Base-by-base conservation (phyloP, 2,888 invertebrate species). In the Polydrusus pterygomalis region DNA sequence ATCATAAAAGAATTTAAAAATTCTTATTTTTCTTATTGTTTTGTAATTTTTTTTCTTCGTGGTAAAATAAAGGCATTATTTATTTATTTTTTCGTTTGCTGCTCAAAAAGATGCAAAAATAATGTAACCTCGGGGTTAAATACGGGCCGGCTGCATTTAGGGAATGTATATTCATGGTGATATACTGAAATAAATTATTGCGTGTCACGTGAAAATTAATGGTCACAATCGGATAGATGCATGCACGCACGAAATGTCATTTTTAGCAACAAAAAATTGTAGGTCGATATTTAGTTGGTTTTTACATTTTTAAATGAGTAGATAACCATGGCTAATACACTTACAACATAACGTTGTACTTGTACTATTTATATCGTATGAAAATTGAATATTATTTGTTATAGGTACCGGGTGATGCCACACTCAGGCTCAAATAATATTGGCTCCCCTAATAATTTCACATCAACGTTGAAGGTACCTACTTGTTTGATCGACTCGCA, bases 201-300 rank as follows among this genome's bases (percentile, higher is more conserved):
- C 76, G 69, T 76, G 76, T 67, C 76, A 69, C 47, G 68, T 73
- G 72, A 73, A 76, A 72, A 76, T 76, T 76, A 76, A 76, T 76
- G 76, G 64, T 68, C 75, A 76, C 76, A 76, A 72, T 76, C 72
- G 58, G 72, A 76, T 76, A 68, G 76, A 76, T 72, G 71, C 70
- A 75, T 69, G 69, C 72, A 73, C 72, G 72, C 76, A 76, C 69
- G 76, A 76, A 76, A 72, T 72, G 76, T 72, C 75, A 68, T 56
- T 76, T 76, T 76, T 56, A 58, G 76, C 54, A 38, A 68, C 68
- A 76, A 76, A 76, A 75, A 75, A 75, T 65, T 25, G 58, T 25
- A 18, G 75, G 63, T 71, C 67, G 71, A 75, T 71, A 75, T 63
- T 74, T 43, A 18, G 70, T 54, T 70, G 25, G 64, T 74, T 74